Evolutionary conservation across 2,797 vertebrate species (phyloP), one percentile per base, ranked within the genome.

Genomic region (Lycodopsis pacificus): DNA sequence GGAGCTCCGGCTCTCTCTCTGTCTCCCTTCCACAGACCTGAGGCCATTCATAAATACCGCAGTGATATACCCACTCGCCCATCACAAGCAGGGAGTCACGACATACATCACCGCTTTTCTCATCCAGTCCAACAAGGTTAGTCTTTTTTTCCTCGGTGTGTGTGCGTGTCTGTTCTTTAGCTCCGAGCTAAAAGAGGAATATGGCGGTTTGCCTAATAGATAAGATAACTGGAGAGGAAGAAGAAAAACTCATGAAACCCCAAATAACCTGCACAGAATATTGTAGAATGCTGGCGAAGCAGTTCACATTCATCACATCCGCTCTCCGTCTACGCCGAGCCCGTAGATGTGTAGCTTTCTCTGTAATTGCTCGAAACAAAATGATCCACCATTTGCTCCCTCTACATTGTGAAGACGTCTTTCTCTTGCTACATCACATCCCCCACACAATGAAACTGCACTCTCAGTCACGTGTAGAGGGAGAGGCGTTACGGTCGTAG

Each of bases 1-100:
- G 56, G 90, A 92, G 86, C 80, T 73, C 83, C 5, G 4, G 6
- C 42, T 44, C 58, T 15, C 42, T 17, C 80, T 40, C 67, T 4
- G 51, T 65, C 71, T 54, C 71, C 40, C 78, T 57, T 58, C 73
- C 73, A 27, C 77, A 85, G 83, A 90, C 92, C 92, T 64, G 77
- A 71, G 90, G 90, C 92, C 87, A 87, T 92, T 92, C 91, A 92
- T 92, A 92, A 92, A 92, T 86, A 91, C 91, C 81, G 67, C 85
- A 78, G 82, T 90, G 91, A 91, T 92, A 84, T 88, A 88, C 86
- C 86, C 88, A 80, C 86, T 89, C 89, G 85, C 65, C 89, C 84
- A 81, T 87, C 86, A 85, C 76, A 84, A 86, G 85, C 79, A 44
- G 36, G 27, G 75, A 87, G 86, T 74, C 81, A 62, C 44, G 70